Evolutionary conservation across 37 sponge, comb jelly and placozoan species (phyloP), one percentile per base, ranked within the genome.

Genomic region (Petrosia ficiformis): DNA sequence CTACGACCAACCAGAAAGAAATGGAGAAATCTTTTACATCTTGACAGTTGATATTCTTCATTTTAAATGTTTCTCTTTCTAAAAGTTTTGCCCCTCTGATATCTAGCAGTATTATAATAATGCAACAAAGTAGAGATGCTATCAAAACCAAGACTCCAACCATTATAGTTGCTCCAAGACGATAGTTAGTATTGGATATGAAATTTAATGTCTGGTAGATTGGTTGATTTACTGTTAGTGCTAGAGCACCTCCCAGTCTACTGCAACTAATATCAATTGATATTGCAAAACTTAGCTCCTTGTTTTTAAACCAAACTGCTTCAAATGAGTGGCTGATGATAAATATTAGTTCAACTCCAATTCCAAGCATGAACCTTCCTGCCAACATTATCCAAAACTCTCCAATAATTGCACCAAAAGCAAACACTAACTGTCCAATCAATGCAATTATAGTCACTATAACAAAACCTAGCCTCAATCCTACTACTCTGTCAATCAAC

Each of bases 281-380:
- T 19, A 48, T 19, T 8, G 54, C 54, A 48, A 48, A 14, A 19
- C 14, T 8, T 14, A 48, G 14, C 14, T 48, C 54, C n/a, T n/a
- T n/a, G 8, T 48, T 14, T 14, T 48, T 48, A 14, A 48, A 48
- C 54, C 54, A 48, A 48, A 48, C 14, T 19, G 54, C 54, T 48
- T 48, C 14, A 14, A 19, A 48, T 48, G 54, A 8, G 14, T 48
- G 54, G 14, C 54, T 19, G 8, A 48, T 48, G 14, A 48, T 14
- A 48, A 48, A 8, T 48, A 14, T 48, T 48, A 48, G 14, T 48
- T 48, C 54, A 48, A 19, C 14, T 19, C 54, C 54, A 48, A 14
- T 14, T 48, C 99, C 99, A 78, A 98, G 92, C 2, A 98, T 73
- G 70, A 98, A 98, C 43, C 99, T 61, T 37, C 99, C 99, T 0